Conservation (phyloP, 2,888 invertebrate species). For the Tetragonisca angustula region DNA sequence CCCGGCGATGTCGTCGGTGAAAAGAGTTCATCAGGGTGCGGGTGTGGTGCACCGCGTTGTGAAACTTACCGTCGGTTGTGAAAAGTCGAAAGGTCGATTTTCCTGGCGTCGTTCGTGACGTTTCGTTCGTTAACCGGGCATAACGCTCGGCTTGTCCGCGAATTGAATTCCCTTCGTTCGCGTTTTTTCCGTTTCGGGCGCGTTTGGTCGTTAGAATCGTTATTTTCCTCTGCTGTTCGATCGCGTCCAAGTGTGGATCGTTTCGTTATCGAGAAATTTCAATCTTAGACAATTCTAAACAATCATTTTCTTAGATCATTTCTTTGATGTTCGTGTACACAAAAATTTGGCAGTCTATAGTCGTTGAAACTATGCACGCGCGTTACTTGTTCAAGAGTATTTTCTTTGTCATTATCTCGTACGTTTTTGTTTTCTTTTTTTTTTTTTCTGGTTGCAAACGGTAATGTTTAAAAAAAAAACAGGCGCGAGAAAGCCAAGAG, state of each 20-base stretch:
- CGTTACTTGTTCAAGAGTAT: too few relatives aligned
- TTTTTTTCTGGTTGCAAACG: too few relatives aligned
- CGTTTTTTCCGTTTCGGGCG: not conserved
- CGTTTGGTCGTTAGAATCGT: not conserved
- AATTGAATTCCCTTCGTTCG: not conserved
- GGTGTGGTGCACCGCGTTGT: not conserved
- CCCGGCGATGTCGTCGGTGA: constrained; percentile 9
- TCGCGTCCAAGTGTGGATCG: not conserved
- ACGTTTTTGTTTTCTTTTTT: too few relatives aligned
- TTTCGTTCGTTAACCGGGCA: constrained; percentile 1
- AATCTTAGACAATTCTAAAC: too few relatives aligned
- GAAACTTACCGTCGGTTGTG: not conserved
- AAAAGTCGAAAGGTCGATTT: not conserved
- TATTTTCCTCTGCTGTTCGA: not conserved
- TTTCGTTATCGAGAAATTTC: not conserved
- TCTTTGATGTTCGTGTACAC: too few relatives aligned
- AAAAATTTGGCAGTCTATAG: too few relatives aligned
- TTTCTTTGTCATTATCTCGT: too few relatives aligned
- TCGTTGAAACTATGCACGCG: too few relatives aligned
- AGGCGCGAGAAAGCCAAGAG: not conserved
- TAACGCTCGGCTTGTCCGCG: not conserved
- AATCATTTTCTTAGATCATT: too few relatives aligned
- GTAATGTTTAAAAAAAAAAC: not conserved
- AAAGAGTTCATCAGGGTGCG: constrained; percentile 40
- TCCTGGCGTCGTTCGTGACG: too few relatives aligned